Percentiles rank a stretch among this genome's conserved stretches.
These are phyloP conservation scores for Torymus aiolomorphi DNA, from an alignment of 2,888 invertebrate species.

Conservation along the genomic window DNA sequence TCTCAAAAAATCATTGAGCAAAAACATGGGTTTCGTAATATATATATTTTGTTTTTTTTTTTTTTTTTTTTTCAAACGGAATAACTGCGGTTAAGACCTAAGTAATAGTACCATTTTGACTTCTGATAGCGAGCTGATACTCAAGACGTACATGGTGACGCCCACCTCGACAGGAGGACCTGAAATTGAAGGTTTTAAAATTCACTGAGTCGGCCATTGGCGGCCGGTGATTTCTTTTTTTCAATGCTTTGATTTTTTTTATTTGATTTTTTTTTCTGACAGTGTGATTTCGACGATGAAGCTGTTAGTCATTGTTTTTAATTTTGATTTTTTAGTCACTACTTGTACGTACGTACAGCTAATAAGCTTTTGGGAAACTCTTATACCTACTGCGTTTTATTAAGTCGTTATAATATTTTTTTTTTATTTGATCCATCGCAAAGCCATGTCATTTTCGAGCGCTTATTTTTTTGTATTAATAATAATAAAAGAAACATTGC, in stretches of 20 bases:
- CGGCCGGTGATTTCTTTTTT: conserved; percentile 59
- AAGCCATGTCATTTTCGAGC: conserved; percentile 45
- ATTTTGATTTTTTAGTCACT: conserved; percentile 13
- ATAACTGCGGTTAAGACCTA: conserved; percentile 70
- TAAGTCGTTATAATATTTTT: conserved; percentile 4
- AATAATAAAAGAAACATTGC: too few species aligned
- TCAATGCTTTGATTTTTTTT: conserved; percentile 38
- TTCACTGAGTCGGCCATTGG: conserved; percentile 72
- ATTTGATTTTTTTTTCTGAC: conserved; percentile 36
- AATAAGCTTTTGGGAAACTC: conserved; percentile 30
- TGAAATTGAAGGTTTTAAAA: conserved; percentile 78
- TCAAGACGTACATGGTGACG: conserved; percentile 89
- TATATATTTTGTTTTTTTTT: conserved; percentile 19
- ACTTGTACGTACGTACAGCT: conserved; percentile 14
- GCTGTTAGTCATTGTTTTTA: conserved; percentile 29
- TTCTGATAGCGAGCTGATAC: conserved; percentile 89
- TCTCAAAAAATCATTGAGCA: not conserved
- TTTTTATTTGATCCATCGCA: conserved; percentile 19
- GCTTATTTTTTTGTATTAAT: not conserved
- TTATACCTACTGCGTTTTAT: conserved; percentile 30
- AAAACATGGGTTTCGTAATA: conserved; percentile 29
- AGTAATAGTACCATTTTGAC: conserved; percentile 85
- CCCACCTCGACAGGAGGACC: conserved; percentile 87
- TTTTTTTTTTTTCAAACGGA: conserved; percentile 37
- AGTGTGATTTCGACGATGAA: conserved; percentile 45